Percentiles rank a stretch among this genome's conserved stretches.
Conservation (phyloP, 2,797 vertebrate genomes). For the Chrysocyon brachyurus region DNA sequence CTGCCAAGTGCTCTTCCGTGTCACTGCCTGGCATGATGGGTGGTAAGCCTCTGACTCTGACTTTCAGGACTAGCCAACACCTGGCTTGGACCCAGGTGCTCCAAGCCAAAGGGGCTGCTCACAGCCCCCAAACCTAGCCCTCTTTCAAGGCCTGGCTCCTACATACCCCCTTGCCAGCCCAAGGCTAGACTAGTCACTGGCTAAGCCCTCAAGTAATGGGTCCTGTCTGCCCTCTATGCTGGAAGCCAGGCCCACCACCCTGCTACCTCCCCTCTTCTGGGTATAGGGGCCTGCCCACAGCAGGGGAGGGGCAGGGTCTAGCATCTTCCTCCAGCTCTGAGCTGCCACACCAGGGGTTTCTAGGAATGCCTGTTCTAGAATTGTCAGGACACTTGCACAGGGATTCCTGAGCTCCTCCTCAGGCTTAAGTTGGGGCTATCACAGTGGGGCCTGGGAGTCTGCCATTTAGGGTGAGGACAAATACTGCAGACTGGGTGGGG, state of each 20-base stretch:
- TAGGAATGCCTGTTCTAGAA: not conserved
- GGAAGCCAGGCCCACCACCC: not conserved
- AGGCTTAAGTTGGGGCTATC: not conserved
- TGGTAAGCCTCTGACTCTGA: accelerated
- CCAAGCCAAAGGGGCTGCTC: not conserved
- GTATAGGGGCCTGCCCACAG: not conserved
- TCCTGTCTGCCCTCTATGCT: not conserved
- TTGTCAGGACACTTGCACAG: not conserved
- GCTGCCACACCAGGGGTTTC: not conserved
- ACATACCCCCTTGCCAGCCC: not conserved
- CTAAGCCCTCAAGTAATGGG: not conserved
- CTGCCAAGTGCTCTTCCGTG: not conserved
- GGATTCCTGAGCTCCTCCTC: not conserved
- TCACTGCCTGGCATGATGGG: not conserved
- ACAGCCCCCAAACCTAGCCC: not conserved
- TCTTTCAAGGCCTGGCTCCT: not conserved
- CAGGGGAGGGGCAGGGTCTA: not conserved
- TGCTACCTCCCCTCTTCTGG: not conserved
- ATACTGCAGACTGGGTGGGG: not conserved
- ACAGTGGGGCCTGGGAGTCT: not conserved
- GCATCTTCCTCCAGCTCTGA: not conserved
- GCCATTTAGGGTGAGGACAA: not conserved
- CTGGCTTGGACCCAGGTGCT: not conserved
- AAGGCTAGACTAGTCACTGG: not conserved
- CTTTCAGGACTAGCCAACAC: not conserved